Percentiles rank a stretch among this genome's conserved stretches.
These are phyloP conservation scores for Spilarctia lutea DNA, from an alignment of 2,888 invertebrate species.

Conservation along the genomic window DNA sequence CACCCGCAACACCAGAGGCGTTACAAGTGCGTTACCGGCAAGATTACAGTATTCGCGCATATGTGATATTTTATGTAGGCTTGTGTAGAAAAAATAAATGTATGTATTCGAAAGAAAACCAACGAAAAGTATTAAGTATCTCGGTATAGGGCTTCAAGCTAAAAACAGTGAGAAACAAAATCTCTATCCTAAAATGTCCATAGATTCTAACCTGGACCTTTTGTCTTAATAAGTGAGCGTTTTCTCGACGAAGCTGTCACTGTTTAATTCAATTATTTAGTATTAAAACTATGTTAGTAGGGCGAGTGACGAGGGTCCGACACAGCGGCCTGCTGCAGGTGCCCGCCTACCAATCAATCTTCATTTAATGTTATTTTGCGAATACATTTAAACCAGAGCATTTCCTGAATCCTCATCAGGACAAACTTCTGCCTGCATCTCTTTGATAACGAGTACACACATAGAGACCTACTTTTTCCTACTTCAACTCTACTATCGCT, in stretches of 20 bases:
- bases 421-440: background rate
- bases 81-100: background rate
- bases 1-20: too few species aligned
- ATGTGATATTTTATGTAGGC: background rate
- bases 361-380: constrained; percentile 16
- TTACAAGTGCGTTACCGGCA: too few species aligned
- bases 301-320: constrained; percentile 27
- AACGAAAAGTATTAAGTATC: background rate
- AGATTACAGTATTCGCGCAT: background rate
- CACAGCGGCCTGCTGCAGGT: constrained; percentile 6
- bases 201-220: background rate
- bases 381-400: background rate
- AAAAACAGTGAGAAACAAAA: background rate
- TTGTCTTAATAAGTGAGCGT: background rate
- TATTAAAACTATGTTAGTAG: constrained; percentile 21
- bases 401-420: background rate
- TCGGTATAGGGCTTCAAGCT: background rate
- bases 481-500: background rate
- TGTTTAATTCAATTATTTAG: constrained; percentile 14
- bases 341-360: constrained; percentile 14
- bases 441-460: background rate
- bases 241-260: constrained; percentile 3
- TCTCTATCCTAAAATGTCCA: background rate
- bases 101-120: background rate
- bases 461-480: background rate